phyloP scores from a whole-genome alignment of 2,888 invertebrate species.

The Deroplatys truncata region DNA sequence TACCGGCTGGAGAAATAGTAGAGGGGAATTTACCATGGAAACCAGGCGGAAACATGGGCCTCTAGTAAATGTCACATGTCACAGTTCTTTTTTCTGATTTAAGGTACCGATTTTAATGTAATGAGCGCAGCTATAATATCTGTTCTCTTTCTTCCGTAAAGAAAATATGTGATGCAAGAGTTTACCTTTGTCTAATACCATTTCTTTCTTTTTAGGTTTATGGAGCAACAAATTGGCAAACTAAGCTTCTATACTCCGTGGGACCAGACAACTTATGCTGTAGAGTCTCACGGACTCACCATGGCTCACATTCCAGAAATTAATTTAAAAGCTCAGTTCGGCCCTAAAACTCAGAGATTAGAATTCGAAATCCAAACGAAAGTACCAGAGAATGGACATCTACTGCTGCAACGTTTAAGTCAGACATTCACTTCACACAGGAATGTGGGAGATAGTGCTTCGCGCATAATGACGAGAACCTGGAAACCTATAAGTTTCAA shows the following conservation, averaged over 20 bases:
- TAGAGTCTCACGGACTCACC: constrained; percentile 13
- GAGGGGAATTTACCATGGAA: too few relatives aligned
- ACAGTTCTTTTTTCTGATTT: too few relatives aligned
- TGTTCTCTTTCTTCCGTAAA: too few relatives aligned
- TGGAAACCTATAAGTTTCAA: neutral
- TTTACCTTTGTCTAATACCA: neutral
- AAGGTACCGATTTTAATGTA: too few relatives aligned
- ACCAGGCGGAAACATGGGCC: too few relatives aligned
- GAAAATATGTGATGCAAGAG: too few relatives aligned
- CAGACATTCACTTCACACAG: neutral
- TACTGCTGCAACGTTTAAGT: neutral
- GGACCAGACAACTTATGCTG: constrained; percentile 20
- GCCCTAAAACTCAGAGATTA: neutral
- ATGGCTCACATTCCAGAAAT: neutral
- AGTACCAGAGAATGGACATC: neutral
- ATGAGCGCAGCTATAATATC: too few relatives aligned
- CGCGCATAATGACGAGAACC: neutral
- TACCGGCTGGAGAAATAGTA: too few relatives aligned
- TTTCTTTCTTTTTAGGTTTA: constrained; percentile 19
- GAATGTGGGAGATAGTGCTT: neutral
- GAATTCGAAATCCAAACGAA: neutral
- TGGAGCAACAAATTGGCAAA: constrained; percentile 14
- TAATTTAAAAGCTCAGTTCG: neutral
- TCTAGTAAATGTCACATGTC: too few relatives aligned
- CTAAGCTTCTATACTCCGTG: constrained; percentile 25